Percentiles rank a stretch among this genome's conserved stretches.
phyloP scores from a whole-genome alignment of 2,888 invertebrate genomes.

The Pristionchus exspectatus region DNA sequence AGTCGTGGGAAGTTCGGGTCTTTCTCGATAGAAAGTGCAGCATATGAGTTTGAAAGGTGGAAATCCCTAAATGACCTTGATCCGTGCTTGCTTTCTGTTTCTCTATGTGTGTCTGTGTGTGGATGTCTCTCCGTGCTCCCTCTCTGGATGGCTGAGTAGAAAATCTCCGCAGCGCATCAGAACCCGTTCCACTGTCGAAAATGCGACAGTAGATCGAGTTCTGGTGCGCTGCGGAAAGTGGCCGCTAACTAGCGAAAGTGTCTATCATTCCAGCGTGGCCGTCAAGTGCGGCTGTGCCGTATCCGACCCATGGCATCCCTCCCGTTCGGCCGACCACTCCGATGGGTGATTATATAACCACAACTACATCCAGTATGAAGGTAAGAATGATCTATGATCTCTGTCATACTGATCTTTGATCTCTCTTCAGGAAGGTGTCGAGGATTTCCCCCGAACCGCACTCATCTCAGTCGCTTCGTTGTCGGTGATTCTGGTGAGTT shows the following conservation, averaged over 20 bases:
- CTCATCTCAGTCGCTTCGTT: constrained; percentile 71
- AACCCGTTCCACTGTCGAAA: background rate
- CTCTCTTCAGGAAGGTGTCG: constrained; percentile 19
- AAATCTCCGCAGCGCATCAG: constrained; percentile 19
- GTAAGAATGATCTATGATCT: constrained; percentile 55
- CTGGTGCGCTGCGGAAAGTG: constrained; percentile 33
- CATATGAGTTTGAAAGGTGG: background rate
- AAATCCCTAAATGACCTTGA: background rate
- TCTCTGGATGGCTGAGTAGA: constrained; percentile 39
- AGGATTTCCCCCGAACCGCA: constrained; percentile 72
- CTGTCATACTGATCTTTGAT: background rate
- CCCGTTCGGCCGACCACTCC: constrained; percentile 77
- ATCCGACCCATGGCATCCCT: constrained; percentile 58
- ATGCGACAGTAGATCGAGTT: background rate
- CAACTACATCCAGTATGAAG: constrained; percentile 65
- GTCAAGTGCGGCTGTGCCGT: constrained; percentile 2
- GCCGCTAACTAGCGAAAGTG: background rate
- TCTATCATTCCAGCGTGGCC: constrained; percentile 1
- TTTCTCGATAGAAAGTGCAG: background rate
- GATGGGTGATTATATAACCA: constrained; percentile 71
- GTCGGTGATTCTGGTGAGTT: constrained; percentile 70
- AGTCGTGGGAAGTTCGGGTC: background rate
- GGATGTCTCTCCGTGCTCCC: constrained; percentile 54
- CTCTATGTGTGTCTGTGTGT: constrained; percentile 57
- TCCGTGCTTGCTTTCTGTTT: constrained; percentile 50